Base-by-base conservation (phyloP, 2,888 invertebrate species). In the Meganola albula region DNA sequence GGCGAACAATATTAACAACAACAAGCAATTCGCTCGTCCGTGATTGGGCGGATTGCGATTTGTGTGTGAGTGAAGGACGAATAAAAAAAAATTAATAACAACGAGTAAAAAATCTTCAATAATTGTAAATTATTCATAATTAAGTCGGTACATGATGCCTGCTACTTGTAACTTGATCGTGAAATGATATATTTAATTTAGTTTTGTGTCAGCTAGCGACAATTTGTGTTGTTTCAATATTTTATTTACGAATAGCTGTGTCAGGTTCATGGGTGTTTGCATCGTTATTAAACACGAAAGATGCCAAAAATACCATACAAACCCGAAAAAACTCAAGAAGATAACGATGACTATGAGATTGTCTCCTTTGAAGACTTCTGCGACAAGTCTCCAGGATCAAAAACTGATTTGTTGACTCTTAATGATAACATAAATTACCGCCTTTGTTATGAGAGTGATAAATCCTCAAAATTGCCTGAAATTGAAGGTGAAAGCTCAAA, bases 321-420 rank as follows among this genome's bases (percentile, higher is more conserved):
- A 62, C 49, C 73, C 2, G 83, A 85, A 42, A 78, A 78, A 54
- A 58, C 74, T 10, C 56, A 57, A n/a, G 75, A 75, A 31, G 67
- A 73, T 10, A 76, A 82, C 9, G 79, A 83, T 25, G 87, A 86
- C 41, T 86, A 87, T 38, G 86, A 86, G 53, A 83, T 86, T 34
- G 88, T 89, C 12, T 88, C 89, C 1, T 89, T 89, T 53, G 88
- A 89, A 59, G 88, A 89, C 32, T 89, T 89, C 58, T 88, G 87
- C 47, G 88, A 88, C 47, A 89, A 89, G 45, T 82, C 80, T 26
- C 70, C 83, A 1, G 77, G 76, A 24, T 72, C 75, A 10, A 87
- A 87, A 56, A 87, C 86, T 7, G 89, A 89, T 67, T 79, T 88
- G 38, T 75, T 86, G 44, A 80, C 88, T 4, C 56, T 88, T 34